Evolutionary conservation across 1,140 invertebrate genomes (phyloP), one percentile per base, ranked within the genome.

Genomic region (Drosophila ananassae): DNA sequence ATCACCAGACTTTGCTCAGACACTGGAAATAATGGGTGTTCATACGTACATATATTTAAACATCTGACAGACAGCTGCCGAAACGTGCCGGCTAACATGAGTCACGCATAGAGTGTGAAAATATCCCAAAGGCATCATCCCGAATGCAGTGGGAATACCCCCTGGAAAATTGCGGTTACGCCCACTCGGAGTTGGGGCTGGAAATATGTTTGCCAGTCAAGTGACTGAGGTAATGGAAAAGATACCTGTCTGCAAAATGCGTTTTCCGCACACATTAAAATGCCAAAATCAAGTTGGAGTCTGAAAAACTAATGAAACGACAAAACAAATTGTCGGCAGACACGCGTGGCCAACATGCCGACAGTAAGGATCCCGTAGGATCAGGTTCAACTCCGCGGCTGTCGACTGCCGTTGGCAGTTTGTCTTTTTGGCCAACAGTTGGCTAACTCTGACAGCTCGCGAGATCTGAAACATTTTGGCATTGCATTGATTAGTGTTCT

Each of bases 401-500:
- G 76, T 75, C 71, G 60, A 60, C 75, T 83, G 75, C 58, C 64
- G 64, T 79, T 79, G 80, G 61, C 81, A 48, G 81, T 78, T 73
- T 73, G 76, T 78, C 54, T 37, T 51, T 22, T 51, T 57, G 66
- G 66, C 68, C 62, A 44, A 64, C 47, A 30, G 37, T 17, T 17
- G 17, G 17, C 17, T 17, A 17, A 25, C 24, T 55, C 53, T 71
- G 34, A 57, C 53, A 47, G 63, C 56, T 28, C 39, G 32, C 7
- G 44, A 32, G 44, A 69, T 87, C 85, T 77, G 63, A 81, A 82
- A 81, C 78, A 87, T 85, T 85, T 87, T 72, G 75, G 53, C 56
- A 57, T 50, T 72, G 83, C 60, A 77, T 55, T 87, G 83, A 87
- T 89, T 89, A 82, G 83, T 79, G 84, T 79, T 77, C 83, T 62